Conservation (phyloP, 1,140 invertebrate species). For the Brachionus manjavacas region DNA sequence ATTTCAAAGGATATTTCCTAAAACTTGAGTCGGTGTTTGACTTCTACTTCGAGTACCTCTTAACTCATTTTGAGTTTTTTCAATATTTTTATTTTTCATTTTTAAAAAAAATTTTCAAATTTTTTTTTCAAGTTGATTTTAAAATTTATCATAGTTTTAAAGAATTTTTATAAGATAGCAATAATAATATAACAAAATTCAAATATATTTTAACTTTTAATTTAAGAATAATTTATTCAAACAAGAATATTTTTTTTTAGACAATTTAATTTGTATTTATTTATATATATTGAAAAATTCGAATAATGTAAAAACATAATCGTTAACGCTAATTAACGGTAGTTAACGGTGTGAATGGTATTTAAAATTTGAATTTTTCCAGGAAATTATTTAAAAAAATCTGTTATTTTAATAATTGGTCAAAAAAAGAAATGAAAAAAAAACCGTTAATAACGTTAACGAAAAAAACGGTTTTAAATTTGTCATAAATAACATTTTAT, state of each 20-base stretch:
- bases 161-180: not conserved
- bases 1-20: not conserved
- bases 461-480: not conserved
- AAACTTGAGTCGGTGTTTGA: not conserved
- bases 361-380: not conserved
- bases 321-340: not conserved
- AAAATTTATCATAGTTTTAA: not conserved
- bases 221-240: no score
- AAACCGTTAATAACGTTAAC: not conserved
- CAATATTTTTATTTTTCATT: not conserved
- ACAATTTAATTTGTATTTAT: not conserved
- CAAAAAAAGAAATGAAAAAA: not conserved
- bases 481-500: not conserved
- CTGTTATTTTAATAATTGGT: not conserved
- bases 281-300: not conserved
- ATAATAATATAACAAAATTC: not conserved
- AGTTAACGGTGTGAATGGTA: not conserved
- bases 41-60: not conserved
- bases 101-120: not conserved
- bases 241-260: not conserved
- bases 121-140: not conserved
- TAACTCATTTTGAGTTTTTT: not conserved
- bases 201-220: no score
- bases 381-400: not conserved
- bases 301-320: not conserved